Evolutionary conservation across 2,797 vertebrate genomes (phyloP).

Genomic region (Malurus leucopterus): DNA sequence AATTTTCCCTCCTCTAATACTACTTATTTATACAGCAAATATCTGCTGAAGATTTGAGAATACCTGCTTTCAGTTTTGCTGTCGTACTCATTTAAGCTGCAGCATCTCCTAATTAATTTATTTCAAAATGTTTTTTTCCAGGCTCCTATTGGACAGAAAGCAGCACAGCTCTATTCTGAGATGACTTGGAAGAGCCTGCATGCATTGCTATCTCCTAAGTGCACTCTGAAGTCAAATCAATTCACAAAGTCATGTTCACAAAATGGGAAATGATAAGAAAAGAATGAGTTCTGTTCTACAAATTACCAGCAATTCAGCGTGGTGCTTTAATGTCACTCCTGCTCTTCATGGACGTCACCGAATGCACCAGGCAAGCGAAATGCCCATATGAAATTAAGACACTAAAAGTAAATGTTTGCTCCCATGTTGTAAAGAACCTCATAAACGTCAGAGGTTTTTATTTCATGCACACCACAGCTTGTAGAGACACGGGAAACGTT

Average conservation of each 20-base stretch:
- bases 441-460: constrained; percentile 41
- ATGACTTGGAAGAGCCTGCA: background rate
- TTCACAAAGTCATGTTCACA: constrained; percentile 36
- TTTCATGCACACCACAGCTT: constrained; percentile 22
- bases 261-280: constrained; percentile 52
- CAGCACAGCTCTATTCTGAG: background rate
- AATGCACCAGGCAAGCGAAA: constrained; percentile 20
- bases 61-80: background rate
- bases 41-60: background rate
- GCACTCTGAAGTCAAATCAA: constrained; percentile 51
- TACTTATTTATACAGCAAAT: background rate
- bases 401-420: constrained; percentile 46
- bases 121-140: background rate
- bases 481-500: background rate
- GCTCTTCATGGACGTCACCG: constrained; percentile 19
- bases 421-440: constrained; percentile 32
- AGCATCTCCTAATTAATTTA: constrained; percentile 1
- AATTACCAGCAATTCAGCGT: constrained; percentile 39
- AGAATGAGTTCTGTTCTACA: constrained; percentile 52
- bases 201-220: background rate
- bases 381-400: constrained; percentile 43
- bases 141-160: background rate
- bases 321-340: constrained; percentile 36
- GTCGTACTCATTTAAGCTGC: background rate
- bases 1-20: background rate